phyloP scores from a whole-genome alignment of 2,888 invertebrate genomes.

The Chymomyza fuscimana region DNA sequence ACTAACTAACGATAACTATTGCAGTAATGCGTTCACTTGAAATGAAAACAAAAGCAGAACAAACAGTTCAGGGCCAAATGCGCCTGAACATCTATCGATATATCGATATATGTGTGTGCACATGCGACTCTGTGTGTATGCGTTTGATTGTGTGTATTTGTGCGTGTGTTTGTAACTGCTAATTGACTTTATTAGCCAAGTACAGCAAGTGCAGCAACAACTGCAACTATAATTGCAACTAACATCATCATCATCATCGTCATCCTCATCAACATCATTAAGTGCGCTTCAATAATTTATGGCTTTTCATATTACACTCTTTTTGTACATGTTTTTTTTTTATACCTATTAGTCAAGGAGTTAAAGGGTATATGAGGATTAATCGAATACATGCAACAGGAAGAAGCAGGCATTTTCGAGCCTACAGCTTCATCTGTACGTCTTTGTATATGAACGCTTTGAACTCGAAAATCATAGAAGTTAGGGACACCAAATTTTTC shows the following conservation, averaged over 20 bases:
- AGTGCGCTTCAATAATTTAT: neutral
- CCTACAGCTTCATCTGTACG: too few relatives aligned
- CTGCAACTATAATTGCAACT: neutral
- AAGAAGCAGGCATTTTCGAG: too few relatives aligned
- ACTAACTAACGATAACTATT: neutral
- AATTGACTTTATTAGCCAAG: conserved; percentile 22
- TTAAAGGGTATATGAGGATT: neutral
- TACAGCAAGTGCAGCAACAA: neutral
- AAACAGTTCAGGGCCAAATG: neutral
- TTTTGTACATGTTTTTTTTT: neutral
- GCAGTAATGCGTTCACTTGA: neutral
- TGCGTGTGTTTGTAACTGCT: neutral
- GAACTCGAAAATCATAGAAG: too few relatives aligned
- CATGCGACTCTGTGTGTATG: neutral
- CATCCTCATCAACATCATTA: neutral
- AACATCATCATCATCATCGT: neutral
- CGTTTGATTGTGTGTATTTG: neutral
- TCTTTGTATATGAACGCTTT: too few relatives aligned
- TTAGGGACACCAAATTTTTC: too few relatives aligned
- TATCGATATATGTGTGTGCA: neutral
- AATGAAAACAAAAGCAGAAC: neutral
- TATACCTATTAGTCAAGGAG: neutral
- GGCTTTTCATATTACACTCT: neutral
- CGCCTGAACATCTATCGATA: neutral
- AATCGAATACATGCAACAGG: too few relatives aligned